phyloP scores from a whole-genome alignment of 23 tunicate genomes.

The Ascidia mentula region DNA sequence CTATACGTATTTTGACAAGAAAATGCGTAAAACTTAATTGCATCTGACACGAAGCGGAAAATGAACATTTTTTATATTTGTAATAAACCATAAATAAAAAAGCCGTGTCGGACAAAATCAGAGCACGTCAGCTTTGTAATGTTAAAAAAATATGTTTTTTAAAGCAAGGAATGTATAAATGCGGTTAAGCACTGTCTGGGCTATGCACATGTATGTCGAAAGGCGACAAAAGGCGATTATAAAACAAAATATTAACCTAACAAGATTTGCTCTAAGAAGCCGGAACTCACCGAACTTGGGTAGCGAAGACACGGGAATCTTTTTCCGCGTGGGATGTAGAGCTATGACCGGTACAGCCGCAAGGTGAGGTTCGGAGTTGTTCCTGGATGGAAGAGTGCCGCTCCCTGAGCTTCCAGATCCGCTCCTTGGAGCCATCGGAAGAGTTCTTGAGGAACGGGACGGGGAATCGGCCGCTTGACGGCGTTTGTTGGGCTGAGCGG shows the following conservation, averaged over 20 bases:
- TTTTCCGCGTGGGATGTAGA: conserved; percentile 55
- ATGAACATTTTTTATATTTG: no score
- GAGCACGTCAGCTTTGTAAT: no score
- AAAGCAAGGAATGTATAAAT: no score
- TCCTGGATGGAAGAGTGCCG: conserved; percentile 49
- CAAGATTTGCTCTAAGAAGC: background rate
- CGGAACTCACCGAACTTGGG: conserved; percentile 66
- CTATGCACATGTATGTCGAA: background rate
- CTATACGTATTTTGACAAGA: background rate
- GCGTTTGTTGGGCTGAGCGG: conserved; percentile 45
- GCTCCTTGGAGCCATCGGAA: conserved; percentile 31
- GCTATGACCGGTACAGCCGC: conserved; percentile 37
- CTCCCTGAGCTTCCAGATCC: conserved; percentile 32
- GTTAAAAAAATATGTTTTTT: no score
- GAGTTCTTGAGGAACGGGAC: conserved; percentile 79
- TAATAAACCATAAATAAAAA: no score
- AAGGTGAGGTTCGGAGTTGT: conserved; percentile 88
- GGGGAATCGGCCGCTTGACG: conserved; percentile 59
- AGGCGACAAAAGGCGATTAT: background rate
- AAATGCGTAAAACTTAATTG: background rate
- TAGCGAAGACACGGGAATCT: conserved; percentile 55
- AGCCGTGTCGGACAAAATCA: no score
- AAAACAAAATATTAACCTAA: background rate
- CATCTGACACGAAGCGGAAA: no score
- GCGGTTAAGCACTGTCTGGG: no score